These are phyloP conservation scores for Fabriciana adippe DNA, from an alignment of 2,888 invertebrate species.

Conservation along the genomic window DNA sequence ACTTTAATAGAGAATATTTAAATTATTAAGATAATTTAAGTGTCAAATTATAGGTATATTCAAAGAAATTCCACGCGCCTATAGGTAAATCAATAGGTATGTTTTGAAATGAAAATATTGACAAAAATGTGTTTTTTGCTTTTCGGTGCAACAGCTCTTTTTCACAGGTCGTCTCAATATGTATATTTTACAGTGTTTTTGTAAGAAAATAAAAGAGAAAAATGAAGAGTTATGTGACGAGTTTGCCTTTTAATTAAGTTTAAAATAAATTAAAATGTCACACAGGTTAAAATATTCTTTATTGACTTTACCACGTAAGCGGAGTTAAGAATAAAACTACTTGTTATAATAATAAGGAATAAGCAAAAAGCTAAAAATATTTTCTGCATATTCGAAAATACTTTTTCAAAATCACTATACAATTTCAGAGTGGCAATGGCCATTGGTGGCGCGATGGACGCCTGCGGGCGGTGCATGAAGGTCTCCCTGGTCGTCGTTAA, in stretches of 20 bases:
- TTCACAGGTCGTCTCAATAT: constrained; percentile 5
- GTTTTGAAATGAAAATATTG: not conserved
- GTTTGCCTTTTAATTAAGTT: too few species aligned
- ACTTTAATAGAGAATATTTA: not conserved
- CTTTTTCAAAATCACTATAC: not conserved
- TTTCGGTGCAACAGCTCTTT: not conserved
- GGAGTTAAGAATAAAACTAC: too few species aligned
- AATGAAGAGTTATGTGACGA: too few species aligned
- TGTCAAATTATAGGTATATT: constrained; percentile 3
- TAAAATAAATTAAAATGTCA: too few species aligned
- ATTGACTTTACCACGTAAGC: too few species aligned
- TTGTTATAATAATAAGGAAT: too few species aligned
- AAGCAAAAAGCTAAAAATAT: too few species aligned
- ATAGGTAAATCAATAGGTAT: constrained; percentile 10
- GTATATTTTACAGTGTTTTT: not conserved
- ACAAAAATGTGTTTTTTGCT: constrained; percentile 11
- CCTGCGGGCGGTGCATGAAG: constrained; percentile 94
- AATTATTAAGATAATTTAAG: not conserved
- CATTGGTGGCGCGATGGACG: constrained; percentile 91
- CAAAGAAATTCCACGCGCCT: not conserved
- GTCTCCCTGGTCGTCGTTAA: constrained; percentile 92
- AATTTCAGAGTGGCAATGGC: constrained; percentile 81
- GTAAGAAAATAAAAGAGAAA: too few species aligned
- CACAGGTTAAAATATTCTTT: too few species aligned
- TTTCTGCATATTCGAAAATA: too few species aligned